These are phyloP conservation scores for Emesis russula DNA, from an alignment of 2,888 invertebrate genomes.

Conservation along the genomic window DNA sequence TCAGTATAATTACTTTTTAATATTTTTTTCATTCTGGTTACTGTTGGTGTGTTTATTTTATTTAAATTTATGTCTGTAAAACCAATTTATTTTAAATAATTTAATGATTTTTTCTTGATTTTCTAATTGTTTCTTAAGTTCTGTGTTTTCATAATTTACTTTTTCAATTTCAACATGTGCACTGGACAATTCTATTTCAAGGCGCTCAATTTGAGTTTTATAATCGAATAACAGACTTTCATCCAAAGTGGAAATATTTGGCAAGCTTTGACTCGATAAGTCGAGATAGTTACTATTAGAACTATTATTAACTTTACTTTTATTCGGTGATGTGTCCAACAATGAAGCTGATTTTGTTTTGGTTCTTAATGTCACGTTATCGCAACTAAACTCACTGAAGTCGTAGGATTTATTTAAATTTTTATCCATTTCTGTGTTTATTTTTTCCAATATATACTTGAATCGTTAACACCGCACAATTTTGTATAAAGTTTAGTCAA, in stretches of 20 bases:
- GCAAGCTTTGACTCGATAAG: background rate
- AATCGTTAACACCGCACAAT: background rate
- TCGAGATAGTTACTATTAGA: background rate
- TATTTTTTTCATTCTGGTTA: background rate
- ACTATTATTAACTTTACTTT: background rate
- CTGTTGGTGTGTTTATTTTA: background rate
- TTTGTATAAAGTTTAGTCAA: too few species aligned
- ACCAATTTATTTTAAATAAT: conserved; percentile 7
- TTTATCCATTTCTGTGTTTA: background rate
- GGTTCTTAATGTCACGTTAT: background rate
- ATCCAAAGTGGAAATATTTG: background rate
- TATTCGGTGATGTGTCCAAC: background rate
- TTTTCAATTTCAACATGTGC: background rate
- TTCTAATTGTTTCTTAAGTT: background rate
- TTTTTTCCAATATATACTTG: background rate
- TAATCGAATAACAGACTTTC: background rate
- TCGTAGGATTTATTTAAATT: background rate
- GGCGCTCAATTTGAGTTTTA: background rate
- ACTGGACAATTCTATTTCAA: background rate
- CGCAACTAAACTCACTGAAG: background rate
- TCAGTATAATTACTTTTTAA: background rate
- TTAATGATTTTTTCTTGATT: conserved; percentile 1
- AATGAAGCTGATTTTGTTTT: background rate
- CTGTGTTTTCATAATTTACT: background rate
- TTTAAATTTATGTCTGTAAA: background rate